These are phyloP conservation scores for Dicroscelio sp. DNA, from an alignment of 2,888 invertebrate species.

Conservation along the genomic window DNA sequence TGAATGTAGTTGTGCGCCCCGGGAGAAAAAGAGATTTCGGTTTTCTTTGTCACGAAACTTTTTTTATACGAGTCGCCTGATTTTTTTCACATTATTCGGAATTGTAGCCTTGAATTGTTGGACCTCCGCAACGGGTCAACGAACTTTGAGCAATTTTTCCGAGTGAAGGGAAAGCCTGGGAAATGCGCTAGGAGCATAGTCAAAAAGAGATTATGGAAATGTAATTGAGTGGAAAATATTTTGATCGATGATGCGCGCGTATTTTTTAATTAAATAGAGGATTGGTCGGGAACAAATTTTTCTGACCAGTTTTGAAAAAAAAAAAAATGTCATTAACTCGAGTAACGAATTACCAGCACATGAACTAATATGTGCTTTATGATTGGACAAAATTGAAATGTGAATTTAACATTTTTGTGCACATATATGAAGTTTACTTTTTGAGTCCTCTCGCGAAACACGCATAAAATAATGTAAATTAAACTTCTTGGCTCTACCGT, in stretches of 20 bases:
- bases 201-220: constrained; percentile 33
- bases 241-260: constrained; percentile 56
- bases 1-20: no score
- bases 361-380: no score
- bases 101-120: constrained; percentile 32
- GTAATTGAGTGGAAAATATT: constrained; percentile 2
- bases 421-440: no score
- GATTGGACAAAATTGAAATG: no score
- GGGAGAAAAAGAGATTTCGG: no score
- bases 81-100: background rate
- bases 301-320: no score
- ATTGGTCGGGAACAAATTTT: background rate
- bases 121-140: constrained; percentile 13
- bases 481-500: no score
- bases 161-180: constrained; percentile 43
- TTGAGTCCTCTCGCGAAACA: no score
- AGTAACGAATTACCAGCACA: no score
- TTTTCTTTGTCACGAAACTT: no score
- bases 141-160: constrained; percentile 58
- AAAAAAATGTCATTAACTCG: no score
- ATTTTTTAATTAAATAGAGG: background rate
- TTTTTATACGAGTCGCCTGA: constrained; percentile 41
- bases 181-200: constrained; percentile 17
- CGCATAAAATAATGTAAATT: constrained; percentile 16
- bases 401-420: no score